Conservation (phyloP, 2,797 vertebrate genomes). For the Loriculus beryllinus region DNA sequence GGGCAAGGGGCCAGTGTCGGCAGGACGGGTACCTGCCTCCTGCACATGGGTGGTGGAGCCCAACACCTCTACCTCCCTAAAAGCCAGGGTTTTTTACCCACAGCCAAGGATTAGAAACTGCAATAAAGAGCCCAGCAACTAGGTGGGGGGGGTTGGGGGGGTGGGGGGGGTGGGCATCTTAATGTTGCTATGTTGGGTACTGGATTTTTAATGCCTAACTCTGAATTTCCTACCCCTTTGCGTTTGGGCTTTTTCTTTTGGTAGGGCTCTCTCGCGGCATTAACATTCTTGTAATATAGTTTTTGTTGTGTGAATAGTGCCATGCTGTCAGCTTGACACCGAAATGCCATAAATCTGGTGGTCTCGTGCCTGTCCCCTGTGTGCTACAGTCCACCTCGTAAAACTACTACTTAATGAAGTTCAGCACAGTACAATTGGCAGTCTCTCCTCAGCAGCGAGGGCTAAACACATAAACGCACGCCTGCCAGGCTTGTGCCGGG, state of each 20-base stretch:
- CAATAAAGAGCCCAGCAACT: neutral
- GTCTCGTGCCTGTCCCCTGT: slow-evolving; percentile 44
- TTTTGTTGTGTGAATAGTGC: slow-evolving; percentile 41
- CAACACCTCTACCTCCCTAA: rapidly evolving
- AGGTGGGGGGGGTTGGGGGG: neutral
- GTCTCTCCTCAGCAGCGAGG: neutral
- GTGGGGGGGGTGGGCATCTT: neutral
- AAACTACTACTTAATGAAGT: slow-evolving; percentile 73
- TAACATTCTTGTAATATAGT: neutral
- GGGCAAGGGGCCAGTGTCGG: neutral
- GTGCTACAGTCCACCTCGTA: slow-evolving; percentile 65
- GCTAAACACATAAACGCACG: neutral
- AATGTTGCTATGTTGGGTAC: neutral
- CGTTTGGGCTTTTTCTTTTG: neutral
- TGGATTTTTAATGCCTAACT: neutral
- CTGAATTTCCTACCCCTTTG: neutral
- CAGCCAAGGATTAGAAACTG: neutral
- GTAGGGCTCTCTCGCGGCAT: rapidly evolving
- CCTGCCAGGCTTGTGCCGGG: neutral
- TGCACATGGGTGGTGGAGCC: neutral
- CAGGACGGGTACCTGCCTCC: neutral
- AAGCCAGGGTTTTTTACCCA: neutral
- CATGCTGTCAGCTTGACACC: slow-evolving; percentile 31
- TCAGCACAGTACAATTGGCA: slow-evolving; percentile 7
- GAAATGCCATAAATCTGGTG: slow-evolving; percentile 60